phyloP scores from a whole-genome alignment of 2,888 invertebrate species.

The Cheilosia impressa region DNA sequence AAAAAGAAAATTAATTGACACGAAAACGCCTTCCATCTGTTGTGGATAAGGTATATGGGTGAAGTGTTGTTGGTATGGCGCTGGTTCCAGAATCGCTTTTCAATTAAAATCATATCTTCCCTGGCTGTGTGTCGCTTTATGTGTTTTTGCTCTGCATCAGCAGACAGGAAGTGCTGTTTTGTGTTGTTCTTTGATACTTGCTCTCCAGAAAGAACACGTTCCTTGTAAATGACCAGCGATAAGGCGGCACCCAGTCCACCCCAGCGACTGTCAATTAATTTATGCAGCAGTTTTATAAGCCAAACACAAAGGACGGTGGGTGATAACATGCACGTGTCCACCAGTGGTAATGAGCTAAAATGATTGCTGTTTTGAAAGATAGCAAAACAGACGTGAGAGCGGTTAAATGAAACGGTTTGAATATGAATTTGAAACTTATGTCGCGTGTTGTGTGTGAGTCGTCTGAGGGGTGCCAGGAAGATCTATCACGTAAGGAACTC shows the following conservation, averaged over 20 bases:
- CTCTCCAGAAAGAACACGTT: constrained; percentile 14
- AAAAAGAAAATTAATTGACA: constrained; percentile 11
- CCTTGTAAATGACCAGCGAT: constrained; percentile 34
- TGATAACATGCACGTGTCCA: constrained; percentile 10
- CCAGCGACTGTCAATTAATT: constrained; percentile 65
- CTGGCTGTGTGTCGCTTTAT: constrained; percentile 39
- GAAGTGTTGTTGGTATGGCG: background rate
- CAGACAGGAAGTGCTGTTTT: constrained; percentile 14
- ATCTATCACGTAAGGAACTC: no score
- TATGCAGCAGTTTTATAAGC: constrained; percentile 55
- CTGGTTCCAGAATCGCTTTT: constrained; percentile 37
- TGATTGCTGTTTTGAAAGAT: constrained; percentile 35
- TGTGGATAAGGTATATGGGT: background rate
- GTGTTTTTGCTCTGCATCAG: background rate
- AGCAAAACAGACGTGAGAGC: constrained; percentile 27
- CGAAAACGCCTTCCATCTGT: background rate
- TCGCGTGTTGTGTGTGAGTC: background rate
- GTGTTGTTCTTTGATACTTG: background rate
- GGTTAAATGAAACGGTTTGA: background rate
- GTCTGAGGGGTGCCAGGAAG: no score
- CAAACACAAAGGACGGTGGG: constrained; percentile 38
- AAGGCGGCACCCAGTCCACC: background rate
- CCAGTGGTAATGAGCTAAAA: constrained; percentile 12
- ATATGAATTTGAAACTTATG: constrained; percentile 4
- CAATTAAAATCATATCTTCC: constrained; percentile 52